A percentile compares a stretch with the other conserved stretches of the same genome.
Evolutionary conservation across 2,797 vertebrate genomes (phyloP).

Genomic region (Furcifer pardalis): DNA sequence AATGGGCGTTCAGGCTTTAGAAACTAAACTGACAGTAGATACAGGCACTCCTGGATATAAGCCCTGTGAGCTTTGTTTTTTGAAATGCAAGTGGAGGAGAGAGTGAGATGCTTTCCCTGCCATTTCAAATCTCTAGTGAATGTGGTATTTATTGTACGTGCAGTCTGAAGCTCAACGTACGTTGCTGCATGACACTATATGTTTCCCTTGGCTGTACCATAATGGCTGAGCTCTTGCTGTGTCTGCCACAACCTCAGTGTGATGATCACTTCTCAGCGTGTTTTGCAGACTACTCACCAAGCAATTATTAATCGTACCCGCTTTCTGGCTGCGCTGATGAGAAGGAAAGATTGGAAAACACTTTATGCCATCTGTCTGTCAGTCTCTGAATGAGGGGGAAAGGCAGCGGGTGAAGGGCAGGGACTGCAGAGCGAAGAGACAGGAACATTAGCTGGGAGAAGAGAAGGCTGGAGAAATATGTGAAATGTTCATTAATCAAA

Average conservation of each 20-base stretch:
- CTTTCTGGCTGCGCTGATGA: conserved; percentile 33
- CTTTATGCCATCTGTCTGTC: neutral
- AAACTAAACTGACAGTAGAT: neutral
- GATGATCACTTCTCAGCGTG: conserved; percentile 18
- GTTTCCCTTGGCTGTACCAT: neutral
- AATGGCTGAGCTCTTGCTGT: neutral
- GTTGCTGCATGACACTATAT: neutral
- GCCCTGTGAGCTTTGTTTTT: neutral
- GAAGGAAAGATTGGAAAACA: conserved; percentile 27
- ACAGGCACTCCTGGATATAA: neutral
- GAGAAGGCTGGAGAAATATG: neutral
- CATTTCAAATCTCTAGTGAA: neutral
- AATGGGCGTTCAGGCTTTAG: neutral
- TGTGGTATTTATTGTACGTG: neutral
- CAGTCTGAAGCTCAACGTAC: neutral
- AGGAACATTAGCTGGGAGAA: conserved; percentile 31
- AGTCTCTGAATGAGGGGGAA: neutral
- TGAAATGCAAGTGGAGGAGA: neutral
- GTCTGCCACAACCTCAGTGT: neutral
- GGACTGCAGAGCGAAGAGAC: conserved; percentile 26
- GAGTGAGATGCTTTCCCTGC: neutral
- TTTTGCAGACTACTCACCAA: conserved; percentile 18
- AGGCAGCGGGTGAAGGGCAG: conserved; percentile 1
- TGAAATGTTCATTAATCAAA: conserved; percentile 56
- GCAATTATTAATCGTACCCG: conserved; percentile 44